Evolutionary conservation across 2,888 invertebrate genomes (phyloP).

Genomic region (Drosophila nr. perissopoda): DNA sequence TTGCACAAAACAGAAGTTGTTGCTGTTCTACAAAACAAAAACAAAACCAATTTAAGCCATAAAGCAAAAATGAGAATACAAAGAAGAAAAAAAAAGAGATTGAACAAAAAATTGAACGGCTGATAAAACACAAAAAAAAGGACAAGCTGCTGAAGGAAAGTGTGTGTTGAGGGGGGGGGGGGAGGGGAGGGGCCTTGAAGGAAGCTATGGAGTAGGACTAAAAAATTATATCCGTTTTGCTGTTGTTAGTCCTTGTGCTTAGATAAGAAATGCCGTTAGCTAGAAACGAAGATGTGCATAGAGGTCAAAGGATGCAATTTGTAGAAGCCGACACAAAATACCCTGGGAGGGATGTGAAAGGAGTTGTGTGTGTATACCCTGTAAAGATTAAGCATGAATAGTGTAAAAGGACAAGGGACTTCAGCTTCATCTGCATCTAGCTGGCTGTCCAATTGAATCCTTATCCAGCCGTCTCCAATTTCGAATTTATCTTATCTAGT

Average conservation of each 20-base stretch:
- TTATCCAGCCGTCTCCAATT: too few relatives aligned
- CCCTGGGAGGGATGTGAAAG: neutral
- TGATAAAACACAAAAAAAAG: constrained; percentile 40
- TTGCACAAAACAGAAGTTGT: constrained; percentile 66
- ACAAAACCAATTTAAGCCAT: constrained; percentile 38
- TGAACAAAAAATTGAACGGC: constrained; percentile 31
- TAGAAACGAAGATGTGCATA: neutral
- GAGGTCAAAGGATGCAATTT: neutral
- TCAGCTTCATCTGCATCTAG: too few relatives aligned
- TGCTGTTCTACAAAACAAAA: constrained; percentile 20
- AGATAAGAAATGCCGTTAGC: neutral
- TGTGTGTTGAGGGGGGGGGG: neutral
- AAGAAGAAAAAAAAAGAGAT: neutral
- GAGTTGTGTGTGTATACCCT: neutral
- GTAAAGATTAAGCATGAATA: neutral
- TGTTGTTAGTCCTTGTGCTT: constrained; percentile 20
- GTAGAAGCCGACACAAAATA: neutral
- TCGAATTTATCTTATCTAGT: too few relatives aligned
- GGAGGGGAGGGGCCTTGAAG: neutral
- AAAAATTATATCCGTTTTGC: neutral
- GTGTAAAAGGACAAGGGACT: neutral
- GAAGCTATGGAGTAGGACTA: neutral
- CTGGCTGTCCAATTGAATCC: too few relatives aligned
- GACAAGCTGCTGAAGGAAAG: constrained; percentile 19
- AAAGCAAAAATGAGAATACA: constrained; percentile 54